Percentiles rank a stretch among this genome's conserved stretches.
These are phyloP conservation scores for Eulimnadia texana DNA, from an alignment of 1,140 invertebrate species.

Conservation along the genomic window DNA sequence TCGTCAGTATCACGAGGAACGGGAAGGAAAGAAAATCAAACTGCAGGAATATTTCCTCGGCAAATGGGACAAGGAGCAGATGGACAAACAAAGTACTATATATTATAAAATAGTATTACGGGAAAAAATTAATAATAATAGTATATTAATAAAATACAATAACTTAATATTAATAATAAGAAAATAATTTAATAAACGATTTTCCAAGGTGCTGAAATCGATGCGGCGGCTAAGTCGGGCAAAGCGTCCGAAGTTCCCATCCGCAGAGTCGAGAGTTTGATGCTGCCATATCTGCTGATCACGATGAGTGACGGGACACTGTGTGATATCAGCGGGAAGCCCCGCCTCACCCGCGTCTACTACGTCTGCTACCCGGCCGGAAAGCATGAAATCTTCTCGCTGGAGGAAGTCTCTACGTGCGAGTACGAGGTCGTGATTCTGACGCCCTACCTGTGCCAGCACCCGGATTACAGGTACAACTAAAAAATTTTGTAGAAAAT, in stretches of 20 bases:
- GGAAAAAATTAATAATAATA: not conserved
- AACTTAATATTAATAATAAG: no score
- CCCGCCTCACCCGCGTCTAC: conserved; percentile 57
- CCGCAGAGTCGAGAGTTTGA: conserved; percentile 70
- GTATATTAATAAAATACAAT: no score
- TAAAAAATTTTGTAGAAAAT: not conserved
- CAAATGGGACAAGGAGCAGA: conserved; percentile 43
- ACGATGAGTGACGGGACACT: conserved; percentile 49
- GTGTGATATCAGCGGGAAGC: conserved; percentile 80
- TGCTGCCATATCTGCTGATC: conserved; percentile 39
- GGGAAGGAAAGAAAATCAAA: conserved; percentile 67
- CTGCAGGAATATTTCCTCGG: conserved; percentile 70
- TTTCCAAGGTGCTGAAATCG: conserved; percentile 22
- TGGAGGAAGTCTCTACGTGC: conserved; percentile 86
- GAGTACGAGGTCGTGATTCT: conserved; percentile 84
- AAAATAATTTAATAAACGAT: not conserved
- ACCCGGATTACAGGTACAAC: conserved; percentile 65
- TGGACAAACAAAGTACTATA: conserved; percentile 31
- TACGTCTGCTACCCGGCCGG: conserved; percentile 73
- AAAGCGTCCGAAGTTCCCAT: conserved; percentile 35
- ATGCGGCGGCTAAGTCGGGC: conserved; percentile 27
- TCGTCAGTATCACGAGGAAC: conserved; percentile 87
- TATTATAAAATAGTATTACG: conserved; percentile 2
- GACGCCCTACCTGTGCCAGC: conserved; percentile 66
- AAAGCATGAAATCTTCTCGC: conserved; percentile 81